Percentiles rank a stretch among this genome's conserved stretches.
Conservation (phyloP, 2,888 invertebrate species). For the Stenoptilia bipunctidactyla region DNA sequence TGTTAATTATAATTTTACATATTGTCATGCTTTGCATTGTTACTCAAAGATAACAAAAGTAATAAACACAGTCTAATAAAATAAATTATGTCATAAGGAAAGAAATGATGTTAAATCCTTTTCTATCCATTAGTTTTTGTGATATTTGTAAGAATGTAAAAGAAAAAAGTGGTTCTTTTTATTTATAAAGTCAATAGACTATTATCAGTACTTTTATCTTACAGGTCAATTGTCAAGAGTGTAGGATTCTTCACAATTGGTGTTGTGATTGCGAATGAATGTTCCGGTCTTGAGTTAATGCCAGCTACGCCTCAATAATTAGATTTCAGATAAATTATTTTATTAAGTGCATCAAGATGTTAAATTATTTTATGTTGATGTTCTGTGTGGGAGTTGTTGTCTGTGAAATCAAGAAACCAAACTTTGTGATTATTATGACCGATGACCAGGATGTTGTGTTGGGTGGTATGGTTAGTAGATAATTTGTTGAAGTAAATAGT, state of each 20-base stretch:
- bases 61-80: too few relatives aligned
- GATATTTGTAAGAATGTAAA: too few relatives aligned
- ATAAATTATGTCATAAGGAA: too few relatives aligned
- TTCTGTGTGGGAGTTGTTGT: slow-evolving; percentile 24
- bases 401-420: slow-evolving; percentile 59
- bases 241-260: slow-evolving; percentile 83
- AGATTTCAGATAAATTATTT: slow-evolving; percentile 21
- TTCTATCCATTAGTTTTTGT: too few relatives aligned
- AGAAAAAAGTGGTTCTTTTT: too few relatives aligned
- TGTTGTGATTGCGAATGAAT: slow-evolving; percentile 83
- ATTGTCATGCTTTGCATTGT: too few relatives aligned
- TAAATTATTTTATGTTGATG: slow-evolving; percentile 46
- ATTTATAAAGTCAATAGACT: slow-evolving; percentile 1
- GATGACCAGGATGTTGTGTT: slow-evolving; percentile 90
- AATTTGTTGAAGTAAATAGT: slow-evolving; percentile 21
- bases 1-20: too few relatives aligned
- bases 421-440: slow-evolving; percentile 83
- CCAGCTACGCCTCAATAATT: slow-evolving; percentile 68
- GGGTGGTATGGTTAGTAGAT: slow-evolving; percentile 78
- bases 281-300: slow-evolving; percentile 81
- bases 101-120: too few relatives aligned
- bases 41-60: too few relatives aligned
- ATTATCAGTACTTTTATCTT: slow-evolving; percentile 29
- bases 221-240: slow-evolving; percentile 86
- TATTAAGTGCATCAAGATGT: slow-evolving; percentile 33